Base-by-base conservation (phyloP, 2,888 invertebrate species). In the Limnephilus auricula region DNA sequence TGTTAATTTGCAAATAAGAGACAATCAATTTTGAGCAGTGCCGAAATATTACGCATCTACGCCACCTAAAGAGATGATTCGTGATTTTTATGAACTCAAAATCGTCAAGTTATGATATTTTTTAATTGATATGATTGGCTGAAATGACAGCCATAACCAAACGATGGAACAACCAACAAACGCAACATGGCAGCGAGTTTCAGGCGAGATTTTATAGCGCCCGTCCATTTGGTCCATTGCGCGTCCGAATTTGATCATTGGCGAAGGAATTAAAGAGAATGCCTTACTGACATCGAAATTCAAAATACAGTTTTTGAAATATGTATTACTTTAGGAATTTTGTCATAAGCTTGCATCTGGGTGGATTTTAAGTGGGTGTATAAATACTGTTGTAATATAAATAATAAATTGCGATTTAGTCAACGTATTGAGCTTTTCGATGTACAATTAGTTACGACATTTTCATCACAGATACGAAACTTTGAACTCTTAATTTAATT, bases 141-240 rank as follows among this genome's bases (percentile, higher is more conserved):
- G 30, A 78, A 65, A 65, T 65, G 25, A 65, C 78, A 18, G 79
- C 37, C n/a, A 80, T 37, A 18, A 25, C 89, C 78, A 34, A 32
- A 3, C 79, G 79, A 79, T 34, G 30, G n/a, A 89, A 34, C n/a
- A n/a, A 31, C 79, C 89, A 79, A 79, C 88, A 13, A 34, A 65
- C 25, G 18, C 78, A 88, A 40, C 78, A 79, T 89, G 65, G 89
- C 89, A 40, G 79, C 80, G 79, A 9, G 65, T 30, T 40, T 85
- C 40, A 30, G 78, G 34, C 65, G 40, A 50, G 87, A 32, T 34
- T 87, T 87, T 87, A 87, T 87, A 9, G 65, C 87, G 31, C 32
- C 78, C 31, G 88, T 32, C 50, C 65, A n/a, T 65, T 65, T n/a
- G 65, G 65, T 65, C 25, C 65, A 32, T 34, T 32, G 31, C 82